These are phyloP conservation scores for Pelvicachromis taeniatus DNA, from an alignment of 2,113 vertebrate genomes.

Conservation along the genomic window DNA sequence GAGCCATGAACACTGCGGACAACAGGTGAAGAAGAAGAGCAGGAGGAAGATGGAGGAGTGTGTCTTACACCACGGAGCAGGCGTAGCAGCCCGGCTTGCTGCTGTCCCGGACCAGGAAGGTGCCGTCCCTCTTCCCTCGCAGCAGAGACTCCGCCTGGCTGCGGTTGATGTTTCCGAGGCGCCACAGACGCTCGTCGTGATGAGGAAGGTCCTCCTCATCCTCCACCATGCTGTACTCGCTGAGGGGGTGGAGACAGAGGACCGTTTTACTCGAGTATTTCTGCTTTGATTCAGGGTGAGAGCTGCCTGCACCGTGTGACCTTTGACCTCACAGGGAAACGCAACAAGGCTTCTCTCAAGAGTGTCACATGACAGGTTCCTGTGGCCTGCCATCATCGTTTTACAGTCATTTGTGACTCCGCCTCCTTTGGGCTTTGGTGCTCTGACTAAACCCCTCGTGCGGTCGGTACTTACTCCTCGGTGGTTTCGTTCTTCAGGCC, in stretches of 20 bases:
- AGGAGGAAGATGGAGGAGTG: fast-evolving
- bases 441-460: too few species aligned
- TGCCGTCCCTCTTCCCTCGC: conserved; percentile 89
- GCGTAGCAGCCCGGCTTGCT: conserved; percentile 96
- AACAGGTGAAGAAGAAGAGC: background rate
- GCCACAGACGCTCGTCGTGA: conserved; percentile 94
- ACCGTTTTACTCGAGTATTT: background rate
- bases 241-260: conserved; percentile 22
- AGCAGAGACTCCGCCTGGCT: conserved; percentile 88
- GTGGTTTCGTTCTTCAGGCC: conserved; percentile 89
- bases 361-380: background rate
- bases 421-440: background rate
- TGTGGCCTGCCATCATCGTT: background rate
- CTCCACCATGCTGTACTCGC: conserved; percentile 95
- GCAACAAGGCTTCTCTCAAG: background rate
- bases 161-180: conserved; percentile 93
- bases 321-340: background rate
- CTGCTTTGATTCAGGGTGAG: background rate
- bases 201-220: conserved; percentile 97
- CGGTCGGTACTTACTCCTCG: conserved; percentile 85
- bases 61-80: conserved; percentile 92
- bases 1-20: fast-evolving
- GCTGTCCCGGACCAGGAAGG: conserved; percentile 96
- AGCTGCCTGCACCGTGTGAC: background rate
- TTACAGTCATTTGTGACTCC: background rate